phyloP scores from a whole-genome alignment of 2,113 vertebrate species.

The Anhinga rufa region DNA sequence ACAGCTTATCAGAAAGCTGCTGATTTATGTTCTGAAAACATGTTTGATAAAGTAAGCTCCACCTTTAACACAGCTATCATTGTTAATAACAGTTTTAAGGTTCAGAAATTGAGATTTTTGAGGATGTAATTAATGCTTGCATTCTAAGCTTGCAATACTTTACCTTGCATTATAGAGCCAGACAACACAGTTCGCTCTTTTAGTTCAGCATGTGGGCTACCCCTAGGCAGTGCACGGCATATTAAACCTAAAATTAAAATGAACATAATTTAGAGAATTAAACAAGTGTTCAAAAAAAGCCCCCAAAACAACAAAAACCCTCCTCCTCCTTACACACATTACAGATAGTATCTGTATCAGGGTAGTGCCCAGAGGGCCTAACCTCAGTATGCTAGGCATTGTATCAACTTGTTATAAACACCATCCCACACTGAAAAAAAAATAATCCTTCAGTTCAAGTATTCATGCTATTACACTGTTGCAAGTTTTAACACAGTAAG shows the following conservation, averaged over 20 bases:
- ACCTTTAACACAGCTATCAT: neutral
- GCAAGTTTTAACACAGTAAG: conserved; percentile 29
- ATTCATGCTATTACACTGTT: neutral
- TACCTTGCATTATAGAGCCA: conserved; percentile 98
- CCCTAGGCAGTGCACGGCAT: conserved; percentile 90
- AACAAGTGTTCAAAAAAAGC: neutral
- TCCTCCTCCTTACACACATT: neutral
- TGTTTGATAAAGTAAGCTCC: neutral
- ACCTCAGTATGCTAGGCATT: neutral
- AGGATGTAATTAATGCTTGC: neutral
- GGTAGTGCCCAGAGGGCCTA: neutral
- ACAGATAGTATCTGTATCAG: neutral
- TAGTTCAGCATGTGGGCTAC: conserved; percentile 86
- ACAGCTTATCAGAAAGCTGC: neutral
- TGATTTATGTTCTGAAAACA: neutral
- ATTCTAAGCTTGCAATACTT: neutral
- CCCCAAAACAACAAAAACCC: neutral
- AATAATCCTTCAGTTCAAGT: neutral
- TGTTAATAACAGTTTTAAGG: neutral
- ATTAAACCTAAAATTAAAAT: conserved; percentile 82
- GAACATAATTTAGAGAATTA: neutral
- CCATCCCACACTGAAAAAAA: neutral
- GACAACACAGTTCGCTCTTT: conserved; percentile 89
- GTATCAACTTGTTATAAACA: conserved; percentile 4
- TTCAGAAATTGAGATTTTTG: conserved; percentile 6